Conservation (phyloP, 2,113 vertebrate species). For the Gymnobelideus leadbeateri region DNA sequence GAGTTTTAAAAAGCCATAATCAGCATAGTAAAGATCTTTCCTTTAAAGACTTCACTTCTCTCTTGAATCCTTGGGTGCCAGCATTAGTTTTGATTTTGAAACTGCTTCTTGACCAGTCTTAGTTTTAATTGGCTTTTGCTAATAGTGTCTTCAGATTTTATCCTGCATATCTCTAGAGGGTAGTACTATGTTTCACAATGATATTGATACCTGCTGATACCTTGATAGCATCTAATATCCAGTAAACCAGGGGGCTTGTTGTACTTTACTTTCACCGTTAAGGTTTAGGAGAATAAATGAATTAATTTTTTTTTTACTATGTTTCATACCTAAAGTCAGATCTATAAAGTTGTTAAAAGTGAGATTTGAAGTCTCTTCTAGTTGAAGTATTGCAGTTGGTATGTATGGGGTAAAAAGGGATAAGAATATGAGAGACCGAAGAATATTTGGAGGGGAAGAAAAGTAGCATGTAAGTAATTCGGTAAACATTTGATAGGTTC, state of each 20-base stretch:
- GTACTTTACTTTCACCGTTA: not conserved
- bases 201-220: not conserved
- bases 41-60: not conserved
- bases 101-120: not conserved
- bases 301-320: slow-evolving; percentile 1
- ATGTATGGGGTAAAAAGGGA: slow-evolving; percentile 16
- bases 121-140: not conserved
- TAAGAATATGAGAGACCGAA: not conserved
- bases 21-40: not conserved
- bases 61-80: not conserved
- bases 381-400: not conserved
- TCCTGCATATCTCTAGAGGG: not conserved
- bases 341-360: slow-evolving; percentile 23
- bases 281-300: slow-evolving; percentile 1
- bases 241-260: slow-evolving; percentile 29
- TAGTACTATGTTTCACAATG: not conserved
- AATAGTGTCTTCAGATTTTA: not conserved
- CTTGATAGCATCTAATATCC: slow-evolving; percentile 19
- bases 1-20: not conserved
- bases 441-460: slow-evolving; percentile 19
- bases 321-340: not conserved
- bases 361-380: not conserved
- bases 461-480: not conserved
- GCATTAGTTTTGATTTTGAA: not conserved
- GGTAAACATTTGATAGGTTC: not conserved